phyloP scores from a whole-genome alignment of 1,140 invertebrate species.

The Diachasmimorpha longicaudata region DNA sequence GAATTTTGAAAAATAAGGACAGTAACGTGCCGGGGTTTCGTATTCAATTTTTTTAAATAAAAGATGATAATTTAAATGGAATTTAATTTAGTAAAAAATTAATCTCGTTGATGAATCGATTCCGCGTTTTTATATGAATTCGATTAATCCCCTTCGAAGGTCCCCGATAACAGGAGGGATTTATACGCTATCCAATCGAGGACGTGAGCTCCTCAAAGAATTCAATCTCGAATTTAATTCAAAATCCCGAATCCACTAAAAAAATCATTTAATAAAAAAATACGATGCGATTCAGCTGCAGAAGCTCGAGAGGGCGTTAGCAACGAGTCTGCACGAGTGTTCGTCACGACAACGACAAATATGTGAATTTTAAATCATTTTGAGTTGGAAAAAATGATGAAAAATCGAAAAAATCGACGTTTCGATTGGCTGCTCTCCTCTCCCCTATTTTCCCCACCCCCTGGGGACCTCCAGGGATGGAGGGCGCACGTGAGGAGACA shows the following conservation, averaged over 20 bases:
- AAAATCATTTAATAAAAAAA: neutral
- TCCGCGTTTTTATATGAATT: too few species aligned
- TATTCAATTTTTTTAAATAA: too few species aligned
- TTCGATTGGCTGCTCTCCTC: neutral
- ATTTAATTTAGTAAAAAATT: too few species aligned
- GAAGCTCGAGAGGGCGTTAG: neutral
- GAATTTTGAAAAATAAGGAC: too few species aligned
- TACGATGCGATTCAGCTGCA: neutral
- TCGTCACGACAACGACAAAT: neutral
- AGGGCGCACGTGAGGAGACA: neutral
- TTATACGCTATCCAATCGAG: neutral
- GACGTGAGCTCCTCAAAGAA: neutral
- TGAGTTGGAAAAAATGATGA: neutral
- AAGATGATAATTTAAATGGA: too few species aligned
- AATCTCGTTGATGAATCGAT: too few species aligned
- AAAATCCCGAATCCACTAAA: neutral
- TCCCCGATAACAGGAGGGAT: too few species aligned
- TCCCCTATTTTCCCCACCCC: neutral
- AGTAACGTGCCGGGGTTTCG: too few species aligned
- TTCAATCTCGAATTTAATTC: neutral
- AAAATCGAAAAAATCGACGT: too few species aligned
- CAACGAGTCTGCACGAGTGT: neutral
- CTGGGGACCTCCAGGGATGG: neutral
- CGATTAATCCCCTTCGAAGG: too few species aligned
- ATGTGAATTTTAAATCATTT: neutral